These are phyloP conservation scores for Syngnathus scovelli DNA, from an alignment of 2,113 vertebrate species.

Conservation along the genomic window DNA sequence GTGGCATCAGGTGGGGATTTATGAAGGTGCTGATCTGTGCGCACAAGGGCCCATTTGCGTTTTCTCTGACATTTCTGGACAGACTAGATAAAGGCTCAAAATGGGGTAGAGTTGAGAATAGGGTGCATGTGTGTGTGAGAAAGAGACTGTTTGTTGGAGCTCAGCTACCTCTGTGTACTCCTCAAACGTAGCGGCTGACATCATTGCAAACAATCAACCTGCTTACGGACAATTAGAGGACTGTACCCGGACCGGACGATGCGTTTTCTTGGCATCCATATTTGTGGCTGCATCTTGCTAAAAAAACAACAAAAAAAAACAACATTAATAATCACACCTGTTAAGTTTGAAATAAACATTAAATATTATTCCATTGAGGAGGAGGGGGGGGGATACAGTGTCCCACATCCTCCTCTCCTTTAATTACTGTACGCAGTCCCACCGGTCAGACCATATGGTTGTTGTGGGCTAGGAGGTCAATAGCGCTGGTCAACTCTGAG, in stretches of 20 bases:
- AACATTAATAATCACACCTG: slow-evolving; percentile 20
- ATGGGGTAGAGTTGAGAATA: slow-evolving; percentile 47
- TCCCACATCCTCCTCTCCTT: slow-evolving; percentile 30
- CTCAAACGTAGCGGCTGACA: slow-evolving; percentile 36
- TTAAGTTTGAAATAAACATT: neutral
- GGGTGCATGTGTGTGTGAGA: slow-evolving; percentile 19
- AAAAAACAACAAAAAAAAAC: neutral
- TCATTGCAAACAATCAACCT: slow-evolving; percentile 52
- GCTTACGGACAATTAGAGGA: slow-evolving; percentile 28
- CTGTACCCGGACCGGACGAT: slow-evolving; percentile 8
- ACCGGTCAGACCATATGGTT: slow-evolving; percentile 59
- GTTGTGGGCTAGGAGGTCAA: slow-evolving; percentile 53
- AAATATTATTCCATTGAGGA: slow-evolving; percentile 7
- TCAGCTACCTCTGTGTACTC: slow-evolving; percentile 44
- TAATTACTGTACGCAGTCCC: slow-evolving; percentile 49
- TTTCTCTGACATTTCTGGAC: slow-evolving; percentile 31
- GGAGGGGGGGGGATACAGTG: slow-evolving; percentile 17
- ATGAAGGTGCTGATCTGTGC: neutral
- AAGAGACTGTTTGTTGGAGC: slow-evolving; percentile 42
- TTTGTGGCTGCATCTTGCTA: neutral
- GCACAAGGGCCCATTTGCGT: neutral
- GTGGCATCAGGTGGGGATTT: neutral
- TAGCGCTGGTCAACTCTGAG: slow-evolving; percentile 35
- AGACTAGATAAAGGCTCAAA: slow-evolving; percentile 36
- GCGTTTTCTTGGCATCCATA: neutral